These are phyloP conservation scores for Fistularia tabacaria DNA, from an alignment of 2,797 vertebrate species.

Conservation along the genomic window DNA sequence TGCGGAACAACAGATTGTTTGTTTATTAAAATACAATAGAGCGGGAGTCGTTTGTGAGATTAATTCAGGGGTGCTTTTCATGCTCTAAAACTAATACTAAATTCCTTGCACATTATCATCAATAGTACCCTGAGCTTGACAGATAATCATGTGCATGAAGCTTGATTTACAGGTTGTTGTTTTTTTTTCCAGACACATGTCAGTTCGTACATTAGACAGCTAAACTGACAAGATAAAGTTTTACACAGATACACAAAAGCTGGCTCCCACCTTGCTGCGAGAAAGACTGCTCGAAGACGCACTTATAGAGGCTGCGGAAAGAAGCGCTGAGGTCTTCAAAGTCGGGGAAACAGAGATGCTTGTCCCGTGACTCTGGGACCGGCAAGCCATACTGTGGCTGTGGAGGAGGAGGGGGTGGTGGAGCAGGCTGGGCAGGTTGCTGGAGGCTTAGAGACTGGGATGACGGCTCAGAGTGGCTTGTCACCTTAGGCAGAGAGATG, in stretches of 20 bases:
- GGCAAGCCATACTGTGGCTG: slow-evolving; percentile 77
- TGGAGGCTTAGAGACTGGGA: slow-evolving; percentile 79
- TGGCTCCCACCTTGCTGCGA: slow-evolving; percentile 79
- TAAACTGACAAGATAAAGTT: slow-evolving; percentile 8
- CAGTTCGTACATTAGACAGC: slow-evolving; percentile 17
- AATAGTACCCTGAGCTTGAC: slow-evolving; percentile 48
- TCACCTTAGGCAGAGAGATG: slow-evolving; percentile 62
- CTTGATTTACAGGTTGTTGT: slow-evolving; percentile 28
- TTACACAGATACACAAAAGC: slow-evolving; percentile 5
- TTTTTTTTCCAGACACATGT: slow-evolving; percentile 14
- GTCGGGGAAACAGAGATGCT: slow-evolving; percentile 80
- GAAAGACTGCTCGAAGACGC: slow-evolving; percentile 84
- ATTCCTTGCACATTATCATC: slow-evolving; percentile 32
- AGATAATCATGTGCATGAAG: slow-evolving; percentile 60
- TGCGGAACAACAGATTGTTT: slow-evolving; percentile 70
- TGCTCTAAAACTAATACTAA: slow-evolving; percentile 47
- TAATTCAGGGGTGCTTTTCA: slow-evolving; percentile 40
- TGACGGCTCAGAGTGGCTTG: slow-evolving; percentile 78
- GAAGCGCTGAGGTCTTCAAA: slow-evolving; percentile 87
- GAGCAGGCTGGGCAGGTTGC: slow-evolving; percentile 57
- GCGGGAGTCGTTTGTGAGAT: slow-evolving; percentile 48
- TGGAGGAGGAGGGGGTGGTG: slow-evolving; percentile 57
- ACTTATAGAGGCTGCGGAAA: slow-evolving; percentile 86
- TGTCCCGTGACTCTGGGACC: slow-evolving; percentile 79
- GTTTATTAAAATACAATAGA: slow-evolving; percentile 69